Conservation (phyloP, 2,888 invertebrate species). For the Xylota sylvarum region DNA sequence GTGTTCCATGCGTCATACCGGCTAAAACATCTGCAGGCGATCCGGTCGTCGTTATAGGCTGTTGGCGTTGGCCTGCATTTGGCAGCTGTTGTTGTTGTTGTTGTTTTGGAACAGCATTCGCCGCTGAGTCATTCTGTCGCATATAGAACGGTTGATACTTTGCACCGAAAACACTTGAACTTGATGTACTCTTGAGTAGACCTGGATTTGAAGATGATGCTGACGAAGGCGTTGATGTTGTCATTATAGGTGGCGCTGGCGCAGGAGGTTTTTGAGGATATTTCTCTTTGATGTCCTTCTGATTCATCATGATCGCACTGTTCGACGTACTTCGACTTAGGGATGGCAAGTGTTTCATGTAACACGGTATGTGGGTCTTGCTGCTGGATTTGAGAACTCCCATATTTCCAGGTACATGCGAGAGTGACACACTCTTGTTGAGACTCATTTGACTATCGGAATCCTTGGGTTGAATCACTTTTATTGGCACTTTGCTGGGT, state of each 20-base stretch:
- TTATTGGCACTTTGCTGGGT: conserved; percentile 81
- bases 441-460: conserved; percentile 75
- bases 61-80: conserved; percentile 36
- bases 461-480: conserved; percentile 70
- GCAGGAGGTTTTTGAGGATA: conserved; percentile 69
- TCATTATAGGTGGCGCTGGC: conserved; percentile 49
- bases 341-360: conserved; percentile 83
- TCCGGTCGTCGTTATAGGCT: conserved; percentile 7
- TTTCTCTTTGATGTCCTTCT: conserved; percentile 58
- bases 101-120: conserved; percentile 78
- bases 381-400: conserved; percentile 80
- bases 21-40: conserved; percentile 40
- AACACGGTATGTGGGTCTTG: conserved; percentile 84
- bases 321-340: conserved; percentile 84
- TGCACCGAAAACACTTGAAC: conserved; percentile 82
- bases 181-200: conserved; percentile 83
- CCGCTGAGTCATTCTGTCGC: conserved; percentile 74
- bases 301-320: conserved; percentile 81
- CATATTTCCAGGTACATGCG: conserved; percentile 81
- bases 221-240: conserved; percentile 69
- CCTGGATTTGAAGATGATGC: conserved; percentile 77
- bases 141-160: conserved; percentile 79
- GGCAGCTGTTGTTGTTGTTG: conserved; percentile 73
- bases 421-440: conserved; percentile 83
- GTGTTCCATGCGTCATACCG: conserved; percentile 79